Evolutionary conservation across 92 coral and sea anemone genomes (phyloP), one percentile per base, ranked within the genome.

Genomic region (Bergia sp.): DNA sequence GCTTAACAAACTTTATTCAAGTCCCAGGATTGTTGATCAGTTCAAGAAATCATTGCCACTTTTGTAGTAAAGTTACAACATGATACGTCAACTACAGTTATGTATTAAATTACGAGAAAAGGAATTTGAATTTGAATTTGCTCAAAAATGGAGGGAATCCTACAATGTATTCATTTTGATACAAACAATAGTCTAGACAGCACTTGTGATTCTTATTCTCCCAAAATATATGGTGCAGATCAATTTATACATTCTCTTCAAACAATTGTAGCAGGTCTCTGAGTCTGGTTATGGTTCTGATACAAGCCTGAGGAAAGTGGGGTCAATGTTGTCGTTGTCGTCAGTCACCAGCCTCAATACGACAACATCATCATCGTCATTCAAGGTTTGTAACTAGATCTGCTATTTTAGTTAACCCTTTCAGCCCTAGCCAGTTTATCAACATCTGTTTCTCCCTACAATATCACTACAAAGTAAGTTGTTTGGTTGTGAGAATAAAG

Each of bases 281-380:
- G 99, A 97, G 90, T 97, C 99, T 73, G 99, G 99, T 49, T 97
- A 97, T 96, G 99, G 99, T 37, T 97, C 99, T 7, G 99, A 97
- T 42, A 89, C 98, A 76, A 97, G 99, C 77, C 98, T 97, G 12
- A 93, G 98, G 72, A 97, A 97, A 82, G 96, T 93, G 45, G 96
- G 98, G 21, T 97, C 99, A 16, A 94, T 97, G 99, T 89, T 97
- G 13, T 97, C 99, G 7, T 88, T 97, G 78, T 94, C 99, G 20
- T 97, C 99, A 69, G 99, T 96, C 21, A 94, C 98, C 81, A 97
- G 96, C 80, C 91, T 95, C 10, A 91, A 95, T n/a, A 96, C 98
- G 61, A 93, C 99, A 81, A 88, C 96, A 53, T 97, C 99, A 15
- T 86, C 98, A 1, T 96, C 99, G 16, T 97, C 99, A 80, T 96